phyloP scores from a whole-genome alignment of 30 jellyfish, hydroid and myxozoan species.

The Hydra vulgaris region DNA sequence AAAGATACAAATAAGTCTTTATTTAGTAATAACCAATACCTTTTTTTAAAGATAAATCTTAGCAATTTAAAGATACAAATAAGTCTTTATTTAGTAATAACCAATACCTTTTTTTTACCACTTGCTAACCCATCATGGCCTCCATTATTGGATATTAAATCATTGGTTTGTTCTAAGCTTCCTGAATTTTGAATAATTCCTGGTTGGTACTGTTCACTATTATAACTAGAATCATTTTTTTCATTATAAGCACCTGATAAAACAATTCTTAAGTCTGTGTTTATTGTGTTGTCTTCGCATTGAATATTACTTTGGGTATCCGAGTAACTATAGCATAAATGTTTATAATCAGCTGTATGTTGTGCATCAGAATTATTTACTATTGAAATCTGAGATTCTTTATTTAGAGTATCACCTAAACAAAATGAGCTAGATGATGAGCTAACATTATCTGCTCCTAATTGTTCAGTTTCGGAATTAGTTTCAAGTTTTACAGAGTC shows the following conservation, averaged over 20 bases:
- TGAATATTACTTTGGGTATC: background rate
- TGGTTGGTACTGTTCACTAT: background rate
- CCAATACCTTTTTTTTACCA: slow-evolving; percentile 21
- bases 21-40: background rate
- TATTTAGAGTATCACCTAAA: background rate
- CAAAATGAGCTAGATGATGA: background rate
- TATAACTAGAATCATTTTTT: background rate
- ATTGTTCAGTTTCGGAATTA: background rate
- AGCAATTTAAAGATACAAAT: no score
- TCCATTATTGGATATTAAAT: background rate
- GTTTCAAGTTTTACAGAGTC: background rate
- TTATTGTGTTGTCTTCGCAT: background rate
- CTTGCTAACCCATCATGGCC: background rate
- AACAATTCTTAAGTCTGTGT: background rate
- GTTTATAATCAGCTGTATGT: background rate
- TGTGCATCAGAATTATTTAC: background rate
- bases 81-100: background rate
- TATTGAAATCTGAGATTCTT: background rate
- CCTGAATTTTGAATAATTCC: slow-evolving; percentile 8
- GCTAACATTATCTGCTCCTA: background rate
- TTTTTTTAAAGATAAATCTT: background rate
- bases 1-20: background rate
- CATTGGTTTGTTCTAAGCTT: background rate
- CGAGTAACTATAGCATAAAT: no score
- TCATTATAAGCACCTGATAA: background rate